Percentiles rank a stretch among this genome's conserved stretches.
Conservation (phyloP, 2,888 invertebrate species). For the Trichopoda pennipes region DNA sequence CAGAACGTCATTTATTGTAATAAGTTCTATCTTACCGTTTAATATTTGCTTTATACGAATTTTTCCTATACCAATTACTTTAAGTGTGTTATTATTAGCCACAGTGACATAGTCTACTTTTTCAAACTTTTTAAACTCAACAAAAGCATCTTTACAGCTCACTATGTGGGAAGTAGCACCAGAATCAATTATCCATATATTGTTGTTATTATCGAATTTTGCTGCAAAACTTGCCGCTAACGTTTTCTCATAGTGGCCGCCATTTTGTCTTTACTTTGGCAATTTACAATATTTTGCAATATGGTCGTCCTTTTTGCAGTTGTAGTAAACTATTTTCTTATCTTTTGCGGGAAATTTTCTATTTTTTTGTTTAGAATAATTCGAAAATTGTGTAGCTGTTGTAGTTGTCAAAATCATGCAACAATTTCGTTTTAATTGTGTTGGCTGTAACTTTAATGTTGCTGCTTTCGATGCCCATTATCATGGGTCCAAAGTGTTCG, state of each 20-base stretch:
- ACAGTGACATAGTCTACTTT: too few species aligned
- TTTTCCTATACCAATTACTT: too few species aligned
- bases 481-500: slow-evolving; percentile 48
- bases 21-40: not conserved
- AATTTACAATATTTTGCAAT: slow-evolving; percentile 19
- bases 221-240: slow-evolving; percentile 1
- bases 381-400: too few species aligned
- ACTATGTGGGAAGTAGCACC: not conserved
- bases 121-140: not conserved
- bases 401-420: not conserved
- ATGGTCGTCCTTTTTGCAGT: slow-evolving; percentile 36
- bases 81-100: too few species aligned
- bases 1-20: not conserved
- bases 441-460: slow-evolving; percentile 25
- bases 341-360: not conserved
- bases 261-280: not conserved
- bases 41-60: too few species aligned
- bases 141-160: not conserved
- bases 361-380: too few species aligned
- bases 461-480: slow-evolving; percentile 32
- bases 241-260: slow-evolving; percentile 12
- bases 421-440: not conserved
- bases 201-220: not conserved
- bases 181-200: slow-evolving; percentile 1
- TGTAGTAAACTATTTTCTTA: slow-evolving; percentile 23